These are phyloP conservation scores for Theodoxus fluviatilis DNA, from an alignment of 2,888 invertebrate genomes.

Conservation along the genomic window DNA sequence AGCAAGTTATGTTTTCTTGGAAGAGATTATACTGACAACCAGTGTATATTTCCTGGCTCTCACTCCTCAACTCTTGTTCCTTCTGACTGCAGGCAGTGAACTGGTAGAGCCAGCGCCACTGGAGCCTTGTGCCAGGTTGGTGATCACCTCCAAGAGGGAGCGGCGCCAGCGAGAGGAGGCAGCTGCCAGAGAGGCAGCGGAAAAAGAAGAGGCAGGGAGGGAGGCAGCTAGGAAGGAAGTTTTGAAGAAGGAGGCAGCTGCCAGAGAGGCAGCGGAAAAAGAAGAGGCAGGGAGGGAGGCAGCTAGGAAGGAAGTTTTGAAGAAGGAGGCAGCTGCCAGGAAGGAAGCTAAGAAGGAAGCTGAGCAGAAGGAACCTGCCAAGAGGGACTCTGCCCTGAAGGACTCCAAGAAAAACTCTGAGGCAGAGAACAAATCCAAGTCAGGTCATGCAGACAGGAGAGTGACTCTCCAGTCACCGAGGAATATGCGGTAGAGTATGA, in stretches of 20 bases:
- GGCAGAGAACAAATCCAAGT: too few species aligned
- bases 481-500: too few species aligned
- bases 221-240: not conserved
- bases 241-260: not conserved
- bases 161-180: constrained; percentile 30
- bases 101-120: constrained; percentile 51
- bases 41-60: not conserved
- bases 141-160: constrained; percentile 44
- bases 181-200: too few species aligned
- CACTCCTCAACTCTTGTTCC: not conserved
- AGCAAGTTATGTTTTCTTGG: not conserved
- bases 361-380: not conserved
- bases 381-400: not conserved
- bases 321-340: constrained; percentile 15
- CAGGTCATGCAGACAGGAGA: too few species aligned
- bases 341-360: constrained; percentile 21
- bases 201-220: too few species aligned
- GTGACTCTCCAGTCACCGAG: too few species aligned
- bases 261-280: constrained; percentile 18
- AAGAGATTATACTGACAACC: not conserved
- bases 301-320: not conserved
- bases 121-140: constrained; percentile 48
- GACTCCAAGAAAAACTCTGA: too few species aligned
- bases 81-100: constrained; percentile 44
- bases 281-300: constrained; percentile 14